Base-by-base conservation (phyloP, 2,888 invertebrate species). In the Calameuta idolon region DNA sequence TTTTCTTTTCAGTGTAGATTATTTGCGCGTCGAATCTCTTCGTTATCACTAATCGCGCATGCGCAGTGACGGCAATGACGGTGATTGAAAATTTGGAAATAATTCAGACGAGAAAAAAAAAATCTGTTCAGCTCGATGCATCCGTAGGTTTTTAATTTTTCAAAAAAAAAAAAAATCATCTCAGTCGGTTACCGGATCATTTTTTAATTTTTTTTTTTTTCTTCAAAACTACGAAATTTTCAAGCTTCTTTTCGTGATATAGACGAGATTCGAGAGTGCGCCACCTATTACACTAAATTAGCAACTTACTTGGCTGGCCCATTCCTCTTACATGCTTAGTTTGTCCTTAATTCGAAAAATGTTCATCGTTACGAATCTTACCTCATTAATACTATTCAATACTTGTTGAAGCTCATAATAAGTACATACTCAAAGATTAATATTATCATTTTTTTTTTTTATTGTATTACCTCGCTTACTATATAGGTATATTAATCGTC, bases 371-470 rank as follows among this genome's bases (percentile, higher is more conserved):
- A 76, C 73, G 55, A 23, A 4, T 79, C 84, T 85, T 85, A 86
- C 34, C 80, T 84, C 80, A 79, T 89, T 55, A 90, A 90, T 90
- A 90, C 89, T 90, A 90, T 87, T 88, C 89, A 90, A 90, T 91
- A 91, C 89, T 89, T 90, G 85, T 90, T 87, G 87, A 91, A 90
- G 90, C 90, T 91, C 90, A 88, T 90, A 90, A 89, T 90, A 90
- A 90, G 89, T 90, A 90, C 89, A 90, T 88, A 89, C 85, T 90
- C 86, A 83, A 89, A 83, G 88, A 87, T 88, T 87, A 87, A 84
- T 55, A 80, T 86, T 87, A 88, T 81, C 84, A 85, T 33, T 84
- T 87, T 87, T 86, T 86, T 86, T 83, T 85, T 78, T 87, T 84
- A 86, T 55, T 55, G 55, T 55, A 55, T 23, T 55, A 55, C 9